These are phyloP conservation scores for Astyanax mexicanus DNA, from an alignment of 2,797 vertebrate species.

Conservation along the genomic window DNA sequence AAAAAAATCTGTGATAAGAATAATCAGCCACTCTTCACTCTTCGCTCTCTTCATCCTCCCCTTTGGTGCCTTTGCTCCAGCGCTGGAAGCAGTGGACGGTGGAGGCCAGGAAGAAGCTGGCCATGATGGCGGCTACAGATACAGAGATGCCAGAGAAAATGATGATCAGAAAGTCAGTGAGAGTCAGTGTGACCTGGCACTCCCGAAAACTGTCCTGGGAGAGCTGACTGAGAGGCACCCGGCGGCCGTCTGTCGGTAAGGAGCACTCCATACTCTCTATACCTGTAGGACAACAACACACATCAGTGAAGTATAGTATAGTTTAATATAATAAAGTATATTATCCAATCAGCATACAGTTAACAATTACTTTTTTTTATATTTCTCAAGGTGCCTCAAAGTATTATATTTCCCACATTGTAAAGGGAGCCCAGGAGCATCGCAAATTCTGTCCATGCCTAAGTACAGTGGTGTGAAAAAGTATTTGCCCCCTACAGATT, in stretches of 20 bases:
- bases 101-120: conserved; percentile 97
- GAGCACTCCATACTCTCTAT: conserved; percentile 93
- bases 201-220: conserved; percentile 97
- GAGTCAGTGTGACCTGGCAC: conserved; percentile 91
- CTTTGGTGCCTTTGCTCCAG: conserved; percentile 92
- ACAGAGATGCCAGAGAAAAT: conserved; percentile 97
- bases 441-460: too few species aligned
- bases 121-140: conserved; percentile 94
- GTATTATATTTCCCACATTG: too few species aligned
- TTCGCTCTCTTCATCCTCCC: conserved; percentile 93
- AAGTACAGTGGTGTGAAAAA: too few species aligned
- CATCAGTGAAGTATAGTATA: background rate
- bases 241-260: conserved; percentile 87
- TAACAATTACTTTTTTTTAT: too few species aligned
- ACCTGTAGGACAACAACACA: conserved; percentile 74
- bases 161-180: conserved; percentile 97
- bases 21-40: conserved; percentile 76
- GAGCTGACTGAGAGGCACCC: conserved; percentile 89
- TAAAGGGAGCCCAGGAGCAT: too few species aligned
- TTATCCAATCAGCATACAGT: too few species aligned
- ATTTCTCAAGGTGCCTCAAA: too few species aligned
- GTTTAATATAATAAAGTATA: too few species aligned
- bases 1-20: background rate
- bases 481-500: too few species aligned
- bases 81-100: conserved; percentile 97